These are phyloP conservation scores for Akabosia matsudoensis DNA, from an alignment of 1,140 invertebrate species.

Conservation along the genomic window DNA sequence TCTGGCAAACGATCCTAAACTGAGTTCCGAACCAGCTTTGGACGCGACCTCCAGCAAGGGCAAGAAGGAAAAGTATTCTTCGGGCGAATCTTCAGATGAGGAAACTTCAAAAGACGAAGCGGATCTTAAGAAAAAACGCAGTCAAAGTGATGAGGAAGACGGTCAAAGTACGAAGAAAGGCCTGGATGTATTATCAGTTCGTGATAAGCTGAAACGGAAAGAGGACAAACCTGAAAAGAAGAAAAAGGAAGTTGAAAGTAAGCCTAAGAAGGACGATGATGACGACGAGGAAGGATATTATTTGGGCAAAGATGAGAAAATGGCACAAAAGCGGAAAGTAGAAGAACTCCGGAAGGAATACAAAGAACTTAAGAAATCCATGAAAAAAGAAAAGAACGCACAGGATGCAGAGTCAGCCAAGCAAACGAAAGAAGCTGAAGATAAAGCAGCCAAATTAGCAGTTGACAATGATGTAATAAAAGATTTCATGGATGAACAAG, in stretches of 20 bases:
- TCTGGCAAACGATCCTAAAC: constrained; percentile 80
- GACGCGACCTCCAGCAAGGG: constrained; percentile 48
- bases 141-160: constrained; percentile 22
- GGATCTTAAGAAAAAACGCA: not conserved
- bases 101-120: not conserved
- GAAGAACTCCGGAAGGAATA: constrained; percentile 52
- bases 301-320: constrained; percentile 64
- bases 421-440: constrained; percentile 52
- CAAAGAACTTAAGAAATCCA: constrained; percentile 63
- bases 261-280: constrained; percentile 32
- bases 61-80: constrained; percentile 12
- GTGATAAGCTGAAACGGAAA: constrained; percentile 38
- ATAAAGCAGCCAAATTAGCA: constrained; percentile 52
- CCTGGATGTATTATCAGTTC: constrained; percentile 5
- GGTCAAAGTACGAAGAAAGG: constrained; percentile 23
- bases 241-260: constrained; percentile 10
- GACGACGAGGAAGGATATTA: constrained; percentile 61
- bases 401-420: constrained; percentile 43
- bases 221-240: constrained; percentile 25
- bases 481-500: constrained; percentile 69
- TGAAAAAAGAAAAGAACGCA: constrained; percentile 58
- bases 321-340: constrained; percentile 65
- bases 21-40: constrained; percentile 68
- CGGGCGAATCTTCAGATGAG: constrained; percentile 14
- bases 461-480: constrained; percentile 64